Base-by-base conservation (phyloP, 2,113 vertebrate genomes). In the Eidolon helvum region DNA sequence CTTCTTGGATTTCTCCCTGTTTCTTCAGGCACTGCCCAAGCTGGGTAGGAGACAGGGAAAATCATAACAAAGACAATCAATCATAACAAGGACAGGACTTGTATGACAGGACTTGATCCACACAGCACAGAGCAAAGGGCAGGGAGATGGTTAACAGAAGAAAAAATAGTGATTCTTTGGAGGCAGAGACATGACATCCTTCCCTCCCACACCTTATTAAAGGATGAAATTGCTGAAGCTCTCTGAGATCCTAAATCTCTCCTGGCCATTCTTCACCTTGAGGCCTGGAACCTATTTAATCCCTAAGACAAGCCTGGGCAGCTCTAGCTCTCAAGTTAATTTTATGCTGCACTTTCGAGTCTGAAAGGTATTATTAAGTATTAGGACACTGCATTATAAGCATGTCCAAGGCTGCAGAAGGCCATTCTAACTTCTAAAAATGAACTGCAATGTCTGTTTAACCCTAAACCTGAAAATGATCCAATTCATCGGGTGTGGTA, bases 331-430 rank as follows among this genome's bases (percentile, higher is more conserved):
- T 55, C 95, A 83, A 95, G 84, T 78, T 94, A 85, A 88, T 85
- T 90, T 85, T 89, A 57, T 84, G 77, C 53, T 48, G 50, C 87
- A 83, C 87, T 95, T 95, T 10, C 26, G 33, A 91, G 33, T 65
- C 94, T 94, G 96, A 82, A 95, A 94, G 86, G 89, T 50, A 83
- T 85, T 96, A 65, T 83, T 98, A 86, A 75, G 72, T 55, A 91
- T 91, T 33, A 91, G 79, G 90, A 87, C 74, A 87, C 91, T 92
- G 19, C 2, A 53, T 77, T 74, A 87, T 30, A 66, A 50, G 5
- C 28, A n/a, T 10, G 84, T 86, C 28, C 77, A 35, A 91, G 94
- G 94, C 91, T 84, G 94, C 74, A 21, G 91, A 93, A 90, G 65
- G 59, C 63, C 68, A 66, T 91, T 24, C 71, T 63, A 79, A 91